Base-by-base conservation (phyloP, 2,113 vertebrate species). In the Oceanites oceanicus region DNA sequence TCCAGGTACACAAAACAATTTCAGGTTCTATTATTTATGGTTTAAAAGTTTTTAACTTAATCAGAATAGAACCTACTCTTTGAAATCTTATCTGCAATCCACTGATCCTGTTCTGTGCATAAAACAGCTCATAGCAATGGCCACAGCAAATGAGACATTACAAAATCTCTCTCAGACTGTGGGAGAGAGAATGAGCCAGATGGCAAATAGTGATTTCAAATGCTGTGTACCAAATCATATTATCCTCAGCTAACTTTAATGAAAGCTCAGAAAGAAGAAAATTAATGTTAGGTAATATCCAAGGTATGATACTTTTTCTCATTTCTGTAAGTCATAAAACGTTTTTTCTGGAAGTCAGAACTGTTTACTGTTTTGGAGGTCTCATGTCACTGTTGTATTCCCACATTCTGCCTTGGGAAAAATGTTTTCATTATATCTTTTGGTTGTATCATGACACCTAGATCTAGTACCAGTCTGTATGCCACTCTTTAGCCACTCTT, bases 1-100 rank as follows among this genome's bases (percentile, higher is more conserved):
- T 99, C 99, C 97, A 99, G 99, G 99, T 99, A 97, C 7, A 78
- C 47, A 23, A 50, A 49, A 47, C 30, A 52, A 73, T 73, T 34
- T 56, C 68, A 74, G 8, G 22, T 56, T 78, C 13, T 45, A 3
- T 58, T 1, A 0, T 27, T 66, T 29, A 22, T n/a, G 8, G 3
- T 67, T 88, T 32, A 15, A 29, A 73, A 8, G 2, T 14, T 80
- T 80, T 71, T 18, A 49, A 49, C 11, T 23, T 77, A 15, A 34
- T 59, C 40, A 63, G 52, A 71, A 44, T 36, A 58, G 32, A 81
- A 32, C 5, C 21, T 58, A 16, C 14, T 12, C 71, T 92, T 86
- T 72, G 38, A 94, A 86, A 88, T 58, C 49, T 72, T 52, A 36
- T 29, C 78, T 75, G 44, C 36, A 52, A 34, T 49, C 20, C n/a